A percentile compares a stretch with the other conserved stretches of the same genome.
These are phyloP conservation scores for Pelusios castaneus DNA, from an alignment of 2,113 vertebrate species.

Conservation along the genomic window DNA sequence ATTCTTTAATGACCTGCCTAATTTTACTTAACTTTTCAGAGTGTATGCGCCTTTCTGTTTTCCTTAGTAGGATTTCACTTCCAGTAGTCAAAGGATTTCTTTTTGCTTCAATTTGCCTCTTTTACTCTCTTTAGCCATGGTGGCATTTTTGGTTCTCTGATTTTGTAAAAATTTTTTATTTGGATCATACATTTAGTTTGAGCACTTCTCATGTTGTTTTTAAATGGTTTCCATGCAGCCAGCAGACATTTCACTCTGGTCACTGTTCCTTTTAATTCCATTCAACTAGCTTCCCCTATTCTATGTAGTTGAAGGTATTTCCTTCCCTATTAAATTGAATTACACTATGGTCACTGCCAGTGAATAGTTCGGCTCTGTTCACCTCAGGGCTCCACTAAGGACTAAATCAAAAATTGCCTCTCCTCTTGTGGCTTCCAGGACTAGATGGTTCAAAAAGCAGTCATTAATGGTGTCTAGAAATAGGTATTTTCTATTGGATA, in stretches of 20 bases:
- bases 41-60: no score
- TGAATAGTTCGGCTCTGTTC: neutral
- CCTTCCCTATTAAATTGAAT: neutral
- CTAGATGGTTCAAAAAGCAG: neutral
- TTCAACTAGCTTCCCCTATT: neutral
- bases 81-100: neutral
- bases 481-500: neutral
- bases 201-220: neutral
- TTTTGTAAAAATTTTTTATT: neutral
- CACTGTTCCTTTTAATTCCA: neutral
- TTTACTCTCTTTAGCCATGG: neutral
- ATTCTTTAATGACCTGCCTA: no score
- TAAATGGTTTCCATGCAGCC: neutral
- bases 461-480: neutral
- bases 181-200: neutral
- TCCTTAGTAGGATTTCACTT: neutral
- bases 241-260: neutral
- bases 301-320: neutral
- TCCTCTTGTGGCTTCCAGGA: neutral
- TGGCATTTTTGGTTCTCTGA: neutral
- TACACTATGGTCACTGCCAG: neutral
- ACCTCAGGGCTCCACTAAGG: neutral
- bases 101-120: neutral
- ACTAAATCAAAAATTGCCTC: neutral
- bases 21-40: no score